Conservation (phyloP, 1,140 invertebrate species). For the Chionoecetes opilio region DNA sequence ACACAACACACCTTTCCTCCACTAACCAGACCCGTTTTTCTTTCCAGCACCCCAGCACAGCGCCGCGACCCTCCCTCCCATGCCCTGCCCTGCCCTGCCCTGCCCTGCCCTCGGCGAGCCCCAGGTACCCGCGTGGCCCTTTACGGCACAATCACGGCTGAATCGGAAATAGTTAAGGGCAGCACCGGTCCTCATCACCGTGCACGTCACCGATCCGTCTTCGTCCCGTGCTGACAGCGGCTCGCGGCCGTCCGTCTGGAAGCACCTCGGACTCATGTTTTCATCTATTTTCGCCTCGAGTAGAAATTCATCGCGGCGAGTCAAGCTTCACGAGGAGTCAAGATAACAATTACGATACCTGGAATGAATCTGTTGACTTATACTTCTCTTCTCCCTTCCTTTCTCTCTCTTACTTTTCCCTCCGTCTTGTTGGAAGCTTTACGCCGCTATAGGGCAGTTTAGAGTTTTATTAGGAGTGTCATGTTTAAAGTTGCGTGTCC, state of each 20-base stretch:
- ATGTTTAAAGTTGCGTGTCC: neutral
- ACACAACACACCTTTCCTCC: too few relatives aligned
- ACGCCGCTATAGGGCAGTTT: too few relatives aligned
- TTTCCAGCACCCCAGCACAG: too few relatives aligned
- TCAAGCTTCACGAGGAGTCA: neutral
- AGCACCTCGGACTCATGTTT: neutral
- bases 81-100: neutral
- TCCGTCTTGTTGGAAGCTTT: too few relatives aligned
- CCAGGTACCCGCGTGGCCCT: neutral
- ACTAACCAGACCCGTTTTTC: too few relatives aligned
- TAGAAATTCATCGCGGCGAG: neutral
- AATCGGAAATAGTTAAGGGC: conserved; percentile 69
- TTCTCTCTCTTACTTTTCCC: neutral
- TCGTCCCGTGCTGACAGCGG: conserved; percentile 63
- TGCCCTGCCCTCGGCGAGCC: neutral
- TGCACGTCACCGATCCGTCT: conserved; percentile 65
- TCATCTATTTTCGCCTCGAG: neutral
- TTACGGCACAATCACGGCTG: conserved; percentile 59
- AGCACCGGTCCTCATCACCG: conserved; percentile 56
- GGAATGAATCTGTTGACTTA: neutral
- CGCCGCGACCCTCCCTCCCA: neutral
- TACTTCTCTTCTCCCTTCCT: neutral
- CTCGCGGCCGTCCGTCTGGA: conserved; percentile 35
- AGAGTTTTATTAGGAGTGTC: neutral
- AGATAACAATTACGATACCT: conserved; percentile 1